A percentile compares a stretch with the other conserved stretches of the same genome.
Conservation (phyloP, 2,113 vertebrate species). For the Setophaga kirtlandii region DNA sequence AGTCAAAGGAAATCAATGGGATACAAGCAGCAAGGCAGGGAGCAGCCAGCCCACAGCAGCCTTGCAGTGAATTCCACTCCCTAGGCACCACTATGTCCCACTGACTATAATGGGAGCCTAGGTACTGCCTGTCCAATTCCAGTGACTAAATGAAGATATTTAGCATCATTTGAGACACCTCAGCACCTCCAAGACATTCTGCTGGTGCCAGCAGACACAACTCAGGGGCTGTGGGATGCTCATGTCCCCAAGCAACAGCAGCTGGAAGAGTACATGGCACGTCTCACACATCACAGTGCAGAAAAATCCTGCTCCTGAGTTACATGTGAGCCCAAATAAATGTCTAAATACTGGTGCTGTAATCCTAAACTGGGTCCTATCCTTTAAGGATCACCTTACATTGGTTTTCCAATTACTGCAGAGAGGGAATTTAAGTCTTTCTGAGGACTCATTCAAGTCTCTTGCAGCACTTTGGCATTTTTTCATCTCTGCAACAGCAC, state of each 20-base stretch:
- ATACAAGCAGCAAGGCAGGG: not conserved
- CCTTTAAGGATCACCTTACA: not conserved
- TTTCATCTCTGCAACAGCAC: not conserved
- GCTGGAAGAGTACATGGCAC: not conserved
- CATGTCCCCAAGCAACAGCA: accelerated
- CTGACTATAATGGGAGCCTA: not conserved
- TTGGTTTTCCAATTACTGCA: not conserved
- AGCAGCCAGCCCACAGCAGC: not conserved
- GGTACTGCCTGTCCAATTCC: not conserved
- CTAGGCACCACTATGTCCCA: not conserved
- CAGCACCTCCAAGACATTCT: not conserved
- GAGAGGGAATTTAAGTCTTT: not conserved
- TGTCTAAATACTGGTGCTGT: not conserved
- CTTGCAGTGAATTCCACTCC: not conserved
- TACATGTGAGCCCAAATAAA: not conserved
- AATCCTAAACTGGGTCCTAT: not conserved
- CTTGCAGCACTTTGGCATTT: not conserved
- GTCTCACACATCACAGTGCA: not conserved
- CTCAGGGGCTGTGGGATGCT: too few species aligned
- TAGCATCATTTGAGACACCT: not conserved
- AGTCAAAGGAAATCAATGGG: not conserved
- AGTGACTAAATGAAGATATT: not conserved
- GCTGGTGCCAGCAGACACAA: not conserved
- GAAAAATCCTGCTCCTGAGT: not conserved
- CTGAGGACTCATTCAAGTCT: not conserved